Evolutionary conservation across 2,888 invertebrate genomes (phyloP).

Genomic region (Lasioglossum marginatum): DNA sequence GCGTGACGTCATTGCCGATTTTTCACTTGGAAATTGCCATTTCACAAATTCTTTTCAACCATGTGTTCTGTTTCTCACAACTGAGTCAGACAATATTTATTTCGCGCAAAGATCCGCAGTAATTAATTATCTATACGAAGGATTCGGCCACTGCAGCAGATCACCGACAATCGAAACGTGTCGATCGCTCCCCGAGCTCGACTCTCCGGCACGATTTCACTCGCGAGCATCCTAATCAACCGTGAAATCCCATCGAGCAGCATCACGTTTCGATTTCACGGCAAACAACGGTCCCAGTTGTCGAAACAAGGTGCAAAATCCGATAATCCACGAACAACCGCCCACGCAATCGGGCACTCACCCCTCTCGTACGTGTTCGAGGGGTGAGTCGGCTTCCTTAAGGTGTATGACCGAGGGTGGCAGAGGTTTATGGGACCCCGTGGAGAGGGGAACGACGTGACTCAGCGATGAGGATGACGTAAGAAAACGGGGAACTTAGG

Average conservation of each 20-base stretch:
- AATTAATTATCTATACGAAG: too few species aligned
- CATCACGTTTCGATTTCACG: not conserved
- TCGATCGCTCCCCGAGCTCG: not conserved
- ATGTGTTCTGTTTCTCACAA: too few species aligned
- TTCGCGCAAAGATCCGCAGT: too few species aligned
- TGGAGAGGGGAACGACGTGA: slow-evolving; percentile 62
- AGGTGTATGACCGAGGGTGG: slow-evolving; percentile 49
- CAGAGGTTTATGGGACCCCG: slow-evolving; percentile 58
- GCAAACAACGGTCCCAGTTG: not conserved
- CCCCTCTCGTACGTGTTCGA: not conserved
- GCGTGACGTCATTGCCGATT: slow-evolving; percentile 6
- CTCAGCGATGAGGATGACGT: slow-evolving; percentile 67
- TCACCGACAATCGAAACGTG: not conserved
- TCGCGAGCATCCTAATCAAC: not conserved
- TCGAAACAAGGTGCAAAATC: slow-evolving; percentile 5
- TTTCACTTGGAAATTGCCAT: not conserved
- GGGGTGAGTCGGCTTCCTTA: slow-evolving; percentile 28
- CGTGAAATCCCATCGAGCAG: not conserved
- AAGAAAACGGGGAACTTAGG: slow-evolving; percentile 50
- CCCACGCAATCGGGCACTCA: not conserved
- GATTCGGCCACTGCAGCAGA: too few species aligned
- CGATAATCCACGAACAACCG: slow-evolving; percentile 9
- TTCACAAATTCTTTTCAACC: not conserved
- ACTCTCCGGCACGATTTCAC: not conserved
- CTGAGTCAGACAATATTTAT: too few species aligned